Evolutionary conservation across 2,797 vertebrate species (phyloP), one percentile per base, ranked within the genome.

Genomic region (Sebastes itinus): DNA sequence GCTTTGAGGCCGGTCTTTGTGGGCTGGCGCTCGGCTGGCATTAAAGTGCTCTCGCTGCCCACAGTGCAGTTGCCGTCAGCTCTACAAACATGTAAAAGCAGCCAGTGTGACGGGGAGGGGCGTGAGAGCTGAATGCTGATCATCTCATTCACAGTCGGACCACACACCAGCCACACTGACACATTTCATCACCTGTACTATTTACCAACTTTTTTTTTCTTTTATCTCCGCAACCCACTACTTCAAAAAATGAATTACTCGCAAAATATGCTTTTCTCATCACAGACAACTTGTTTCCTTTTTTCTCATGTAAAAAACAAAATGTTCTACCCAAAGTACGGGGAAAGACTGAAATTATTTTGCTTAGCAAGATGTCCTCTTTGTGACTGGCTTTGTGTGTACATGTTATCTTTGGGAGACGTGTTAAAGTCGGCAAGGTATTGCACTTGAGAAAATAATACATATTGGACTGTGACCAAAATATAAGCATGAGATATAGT

Each of bases 11-110:
- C 32, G 32, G 70, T 70, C 78, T 88, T 88, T 92, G 90, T 87
- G 58, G 79, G 59, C 83, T 65, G 88, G 80, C 66, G 32, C 85
- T 91, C 81, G 77, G 80, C 77, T 89, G 89, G 87, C 77, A 66
- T 78, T 68, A 66, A 76, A 85, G 86, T 60, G 23, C 65, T 69
- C 84, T 78, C 22, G 4, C 84, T 84, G 88, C 85, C 89, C 92
- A 88, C 87, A 64, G 83, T 73, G 89, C 84, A 58, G 86, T 69
- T 54, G 83, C 84, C 73, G 77, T 85, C 89, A 82, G 86, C 87
- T 85, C 88, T 83, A 83, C 86, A 93, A 94, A 93, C 89, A 92
- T 89, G 90, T 92, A 92, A 89, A 90, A 92, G 89, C 90, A 91
- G 85, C 79, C 81, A 89, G 88, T 86, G 92, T 92, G 92, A 89